Evolutionary conservation across 1,140 invertebrate species (phyloP).

Genomic region (Cherax destructor): DNA sequence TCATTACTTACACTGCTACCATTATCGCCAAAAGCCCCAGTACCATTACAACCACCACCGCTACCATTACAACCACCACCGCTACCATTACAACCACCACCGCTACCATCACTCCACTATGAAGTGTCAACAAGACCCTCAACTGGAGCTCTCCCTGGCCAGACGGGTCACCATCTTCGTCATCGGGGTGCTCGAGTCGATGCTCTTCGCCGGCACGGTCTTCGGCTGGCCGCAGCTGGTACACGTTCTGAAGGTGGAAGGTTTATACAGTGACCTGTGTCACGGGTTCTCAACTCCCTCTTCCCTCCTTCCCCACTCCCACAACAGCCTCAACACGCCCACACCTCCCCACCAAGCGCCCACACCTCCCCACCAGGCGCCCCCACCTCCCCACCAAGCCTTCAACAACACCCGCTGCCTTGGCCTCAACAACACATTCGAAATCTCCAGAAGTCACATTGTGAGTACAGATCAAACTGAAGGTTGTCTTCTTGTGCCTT

Average conservation of each 20-base stretch:
- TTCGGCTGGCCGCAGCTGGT: conserved; percentile 71
- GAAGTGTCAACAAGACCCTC: conserved; percentile 45
- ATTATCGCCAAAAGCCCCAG: too few relatives aligned
- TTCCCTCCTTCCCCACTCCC: neutral
- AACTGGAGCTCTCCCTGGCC: conserved; percentile 47
- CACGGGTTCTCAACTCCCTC: neutral
- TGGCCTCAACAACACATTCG: conserved; percentile 38
- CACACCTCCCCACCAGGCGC: neutral
- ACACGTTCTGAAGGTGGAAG: conserved; percentile 67
- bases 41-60: neutral
- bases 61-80: too few relatives aligned
- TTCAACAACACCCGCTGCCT: conserved; percentile 36
- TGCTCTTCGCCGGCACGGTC: conserved; percentile 68
- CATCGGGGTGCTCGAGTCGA: conserved; percentile 54
- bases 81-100: neutral
- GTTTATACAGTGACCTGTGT: conserved; percentile 61
- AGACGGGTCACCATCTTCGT: conserved; percentile 58
- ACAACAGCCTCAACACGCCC: too few relatives aligned
- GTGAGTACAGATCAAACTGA: neutral
- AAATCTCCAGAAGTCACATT: conserved; percentile 26
- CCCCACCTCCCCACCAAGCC: neutral
- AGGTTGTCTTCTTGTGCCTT: too few relatives aligned
- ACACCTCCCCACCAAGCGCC: neutral
- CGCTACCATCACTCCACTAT: conserved; percentile 1
- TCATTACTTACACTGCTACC: too few relatives aligned